Evolutionary conservation across 2,113 vertebrate species (phyloP), one percentile per base, ranked within the genome.

Genomic region (Beaufortia kweichowensis): DNA sequence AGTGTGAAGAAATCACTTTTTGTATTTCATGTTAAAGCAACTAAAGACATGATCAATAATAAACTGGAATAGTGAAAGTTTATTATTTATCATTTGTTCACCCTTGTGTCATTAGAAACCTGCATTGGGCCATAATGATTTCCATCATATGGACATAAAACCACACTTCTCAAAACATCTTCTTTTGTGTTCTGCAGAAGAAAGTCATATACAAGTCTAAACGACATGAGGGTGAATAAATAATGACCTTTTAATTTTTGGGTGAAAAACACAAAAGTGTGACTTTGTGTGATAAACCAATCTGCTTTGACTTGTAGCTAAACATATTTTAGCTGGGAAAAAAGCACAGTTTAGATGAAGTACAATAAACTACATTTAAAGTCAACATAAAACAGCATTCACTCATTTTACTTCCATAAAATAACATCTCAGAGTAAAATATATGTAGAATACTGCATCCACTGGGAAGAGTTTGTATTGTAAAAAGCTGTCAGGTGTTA

Each of bases 241-340:
- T n/a, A n/a, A n/a, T n/a, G n/a, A n/a, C n/a, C n/a, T n/a, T n/a
- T n/a, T n/a, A n/a, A n/a, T n/a, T n/a, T n/a, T n/a, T n/a, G n/a
- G n/a, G n/a, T n/a, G n/a, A n/a, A 68, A 6, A 17, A 17, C 24
- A 35, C 35, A 35, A 9, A 4, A 79, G 57, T 6, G 6, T 50
- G 65, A 75, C 76, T 55, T 0, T 4, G 19, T 63, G 57, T 63
- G 76, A 83, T 71, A 9, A 3, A 72, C 76, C n/a, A 71, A 50
- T 46, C 21, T 29, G 21, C 33, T 26, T 41, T 63, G 28, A 69
- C 24, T 46, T 14, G 0, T 48, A 48, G 15, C 43, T 1, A 19
- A 17, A 15, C 43, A 48, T 48, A 2, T 21, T 15, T 53, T 53
- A 53, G 48, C 2, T 21, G n/a, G 7, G 5, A 53, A 8, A 8